phyloP scores from a whole-genome alignment of 2,888 invertebrate genomes.

The Abscondita cerata region DNA sequence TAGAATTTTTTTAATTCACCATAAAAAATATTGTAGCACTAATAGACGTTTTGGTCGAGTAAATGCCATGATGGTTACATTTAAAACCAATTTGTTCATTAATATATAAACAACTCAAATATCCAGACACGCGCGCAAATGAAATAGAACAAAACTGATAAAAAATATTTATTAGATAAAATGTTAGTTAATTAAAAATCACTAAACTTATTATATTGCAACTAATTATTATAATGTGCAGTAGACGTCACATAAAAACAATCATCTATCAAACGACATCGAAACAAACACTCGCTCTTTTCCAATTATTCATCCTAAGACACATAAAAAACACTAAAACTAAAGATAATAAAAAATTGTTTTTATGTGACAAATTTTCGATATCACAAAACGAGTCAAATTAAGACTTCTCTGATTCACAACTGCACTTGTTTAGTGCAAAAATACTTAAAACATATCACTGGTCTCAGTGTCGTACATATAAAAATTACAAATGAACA shows the following conservation, averaged over 20 bases:
- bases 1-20: too few relatives aligned
- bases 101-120: too few relatives aligned
- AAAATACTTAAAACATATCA: conserved; percentile 59
- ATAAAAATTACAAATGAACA: conserved; percentile 34
- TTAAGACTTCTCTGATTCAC: conserved; percentile 46
- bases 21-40: too few relatives aligned
- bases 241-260: conserved; percentile 55
- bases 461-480: conserved; percentile 47
- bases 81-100: too few relatives aligned
- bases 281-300: conserved; percentile 5
- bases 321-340: conserved; percentile 11
- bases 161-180: conserved; percentile 58
- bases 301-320: conserved; percentile 1
- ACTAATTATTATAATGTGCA: conserved; percentile 54
- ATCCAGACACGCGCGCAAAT: too few relatives aligned
- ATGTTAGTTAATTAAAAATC: conserved; percentile 56
- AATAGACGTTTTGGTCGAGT: too few relatives aligned
- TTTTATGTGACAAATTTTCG: conserved; percentile 51
- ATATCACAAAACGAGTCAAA: conserved; percentile 55
- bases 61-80: too few relatives aligned
- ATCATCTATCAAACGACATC: conserved; percentile 21
- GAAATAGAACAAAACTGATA: conserved; percentile 46
- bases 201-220: conserved; percentile 55
- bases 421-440: conserved; percentile 50
- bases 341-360: conserved; percentile 13